Percentiles rank a stretch among this genome's conserved stretches.
Evolutionary conservation across 2,797 vertebrate genomes (phyloP).

Genomic region (Carcharodon carcharias): DNA sequence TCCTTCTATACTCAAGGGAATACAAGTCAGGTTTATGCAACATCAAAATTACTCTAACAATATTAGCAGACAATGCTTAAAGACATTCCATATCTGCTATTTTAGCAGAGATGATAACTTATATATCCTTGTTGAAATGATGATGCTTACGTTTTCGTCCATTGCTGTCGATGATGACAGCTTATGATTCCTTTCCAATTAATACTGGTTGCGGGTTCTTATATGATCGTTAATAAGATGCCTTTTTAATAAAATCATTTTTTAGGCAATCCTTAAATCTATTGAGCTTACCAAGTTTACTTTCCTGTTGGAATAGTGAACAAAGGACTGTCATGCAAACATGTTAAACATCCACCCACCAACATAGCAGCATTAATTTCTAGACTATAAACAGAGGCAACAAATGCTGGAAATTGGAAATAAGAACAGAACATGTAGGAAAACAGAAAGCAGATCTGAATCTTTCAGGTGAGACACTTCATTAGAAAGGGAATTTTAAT

Average conservation of each 20-base stretch:
- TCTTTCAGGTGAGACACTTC: background rate
- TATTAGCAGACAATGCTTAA: background rate
- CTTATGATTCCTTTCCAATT: background rate
- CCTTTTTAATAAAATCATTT: background rate
- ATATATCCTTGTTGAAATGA: background rate
- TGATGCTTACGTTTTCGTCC: constrained; percentile 48
- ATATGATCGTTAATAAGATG: background rate
- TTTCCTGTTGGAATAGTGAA: background rate
- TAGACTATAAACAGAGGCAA: background rate
- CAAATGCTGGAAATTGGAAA: background rate
- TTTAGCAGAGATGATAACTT: background rate
- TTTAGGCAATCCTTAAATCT: constrained; percentile 37
- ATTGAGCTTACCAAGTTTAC: constrained; percentile 43
- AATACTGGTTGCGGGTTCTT: background rate
- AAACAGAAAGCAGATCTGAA: background rate
- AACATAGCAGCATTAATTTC: background rate
- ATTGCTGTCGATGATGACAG: constrained; percentile 41
- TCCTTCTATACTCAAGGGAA: background rate
- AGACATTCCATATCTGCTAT: constrained; percentile 37
- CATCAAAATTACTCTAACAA: background rate
- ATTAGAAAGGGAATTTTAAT: background rate
- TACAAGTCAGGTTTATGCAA: background rate
- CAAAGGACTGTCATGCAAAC: background rate
- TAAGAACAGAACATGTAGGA: background rate
- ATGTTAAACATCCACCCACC: background rate